Conservation (phyloP, 2,888 invertebrate genomes). For the Glomeris marginata region DNA sequence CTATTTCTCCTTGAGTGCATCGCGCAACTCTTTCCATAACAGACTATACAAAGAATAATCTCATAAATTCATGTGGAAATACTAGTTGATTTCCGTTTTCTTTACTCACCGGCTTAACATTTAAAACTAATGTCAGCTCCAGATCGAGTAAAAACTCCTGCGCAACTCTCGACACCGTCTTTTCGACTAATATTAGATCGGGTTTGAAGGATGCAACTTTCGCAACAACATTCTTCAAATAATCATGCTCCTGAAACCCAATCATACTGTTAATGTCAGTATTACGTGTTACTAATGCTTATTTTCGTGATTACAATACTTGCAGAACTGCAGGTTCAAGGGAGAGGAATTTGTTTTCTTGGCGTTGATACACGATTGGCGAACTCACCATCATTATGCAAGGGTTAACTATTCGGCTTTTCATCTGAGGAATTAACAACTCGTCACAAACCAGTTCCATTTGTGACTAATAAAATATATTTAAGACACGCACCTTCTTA, state of each 20-base stretch:
- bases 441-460: not conserved
- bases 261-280: too few species aligned
- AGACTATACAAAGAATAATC: constrained; percentile 28
- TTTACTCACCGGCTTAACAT: constrained; percentile 49
- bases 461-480: too few species aligned
- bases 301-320: constrained; percentile 32
- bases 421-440: constrained; percentile 23
- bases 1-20: constrained; percentile 66
- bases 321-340: constrained; percentile 88
- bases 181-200: constrained; percentile 75
- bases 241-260: constrained; percentile 58
- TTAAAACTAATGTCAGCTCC: constrained; percentile 71
- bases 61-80: not conserved
- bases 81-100: not conserved
- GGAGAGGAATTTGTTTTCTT: constrained; percentile 77
- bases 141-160: constrained; percentile 66
- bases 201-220: constrained; percentile 71
- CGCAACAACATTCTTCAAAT: constrained; percentile 66
- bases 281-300: too few species aligned
- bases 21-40: constrained; percentile 65
- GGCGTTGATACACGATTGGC: constrained; percentile 81
- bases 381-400: constrained; percentile 72
- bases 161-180: constrained; percentile 63
- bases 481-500: constrained; percentile 52
- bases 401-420: constrained; percentile 48